Evolutionary conservation across 2,888 invertebrate species (phyloP).

Genomic region (Pherbina coryleti): DNA sequence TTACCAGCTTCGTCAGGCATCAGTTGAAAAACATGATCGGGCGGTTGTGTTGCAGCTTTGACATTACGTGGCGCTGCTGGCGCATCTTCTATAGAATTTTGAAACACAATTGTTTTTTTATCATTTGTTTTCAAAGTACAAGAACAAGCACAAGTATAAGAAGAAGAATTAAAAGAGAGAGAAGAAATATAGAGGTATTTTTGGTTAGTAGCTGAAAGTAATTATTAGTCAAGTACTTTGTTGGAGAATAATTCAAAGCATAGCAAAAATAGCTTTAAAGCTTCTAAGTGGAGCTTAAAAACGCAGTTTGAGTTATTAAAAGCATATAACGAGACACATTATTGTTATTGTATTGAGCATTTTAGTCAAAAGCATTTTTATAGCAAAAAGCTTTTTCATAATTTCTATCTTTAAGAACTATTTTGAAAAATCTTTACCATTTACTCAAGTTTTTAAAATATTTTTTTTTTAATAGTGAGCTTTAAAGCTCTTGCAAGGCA

Average conservation of each 20-base stretch:
- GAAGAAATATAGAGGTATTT: not conserved
- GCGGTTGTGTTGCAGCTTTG: slow-evolving; percentile 75
- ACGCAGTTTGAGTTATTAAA: too few species aligned
- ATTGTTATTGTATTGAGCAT: not conserved
- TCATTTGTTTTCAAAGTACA: not conserved
- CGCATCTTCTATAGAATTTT: slow-evolving; percentile 62
- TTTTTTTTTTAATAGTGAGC: too few species aligned
- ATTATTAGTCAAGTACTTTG: not conserved
- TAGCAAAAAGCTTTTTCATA: too few species aligned
- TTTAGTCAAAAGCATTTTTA: not conserved
- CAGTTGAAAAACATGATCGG: slow-evolving; percentile 76
- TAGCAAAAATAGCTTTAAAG: not conserved
- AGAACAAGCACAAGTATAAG: not conserved
- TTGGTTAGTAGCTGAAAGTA: not conserved
- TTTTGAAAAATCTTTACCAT: too few species aligned
- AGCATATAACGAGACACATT: too few species aligned
- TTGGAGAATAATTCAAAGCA: slow-evolving; percentile 10
- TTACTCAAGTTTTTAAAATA: too few species aligned
- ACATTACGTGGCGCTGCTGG: slow-evolving; percentile 70
- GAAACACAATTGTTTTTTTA: slow-evolving; percentile 51
- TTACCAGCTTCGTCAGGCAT: slow-evolving; percentile 81
- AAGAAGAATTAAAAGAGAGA: not conserved
- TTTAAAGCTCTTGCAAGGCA: too few species aligned
- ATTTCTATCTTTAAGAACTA: too few species aligned
- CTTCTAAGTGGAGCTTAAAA: not conserved